A percentile compares a stretch with the other conserved stretches of the same genome.
These are phyloP conservation scores for Tinea trinotella DNA, from an alignment of 2,888 invertebrate species.

Conservation along the genomic window DNA sequence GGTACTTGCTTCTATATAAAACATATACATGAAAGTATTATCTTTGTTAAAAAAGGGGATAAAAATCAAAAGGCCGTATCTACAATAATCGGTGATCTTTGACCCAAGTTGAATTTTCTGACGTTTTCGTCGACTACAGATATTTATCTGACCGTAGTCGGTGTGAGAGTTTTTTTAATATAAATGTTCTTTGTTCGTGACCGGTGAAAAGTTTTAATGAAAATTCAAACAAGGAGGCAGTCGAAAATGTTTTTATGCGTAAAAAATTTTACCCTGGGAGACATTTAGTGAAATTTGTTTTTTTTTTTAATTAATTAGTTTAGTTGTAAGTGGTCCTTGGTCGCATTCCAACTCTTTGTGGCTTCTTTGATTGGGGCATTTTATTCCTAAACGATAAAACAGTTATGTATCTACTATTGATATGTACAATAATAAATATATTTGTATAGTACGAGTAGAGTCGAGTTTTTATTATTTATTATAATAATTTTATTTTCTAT, in stretches of 20 bases:
- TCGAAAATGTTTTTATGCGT: slow-evolving; percentile 14
- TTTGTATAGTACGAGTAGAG: no score
- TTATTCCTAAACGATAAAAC: no score
- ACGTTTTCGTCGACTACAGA: slow-evolving; percentile 68
- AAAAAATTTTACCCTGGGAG: not conserved
- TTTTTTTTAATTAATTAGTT: slow-evolving; percentile 5
- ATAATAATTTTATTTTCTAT: no score
- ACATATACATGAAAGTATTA: no score
- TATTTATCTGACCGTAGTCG: slow-evolving; percentile 64
- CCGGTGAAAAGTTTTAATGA: slow-evolving; percentile 65
- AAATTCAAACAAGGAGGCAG: slow-evolving; percentile 60
- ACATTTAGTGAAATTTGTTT: slow-evolving; percentile 6
- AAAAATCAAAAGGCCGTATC: slow-evolving; percentile 22
- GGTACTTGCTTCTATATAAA: no score
- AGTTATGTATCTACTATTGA: no score
- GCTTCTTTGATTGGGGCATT: no score
- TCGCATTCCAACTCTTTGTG: no score
- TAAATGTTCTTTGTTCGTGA: slow-evolving; percentile 73
- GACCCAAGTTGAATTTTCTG: slow-evolving; percentile 59
- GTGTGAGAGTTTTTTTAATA: slow-evolving; percentile 70
- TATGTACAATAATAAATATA: no score
- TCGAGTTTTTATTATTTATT: no score
- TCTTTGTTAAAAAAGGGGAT: slow-evolving; percentile 24
- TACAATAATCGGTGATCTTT: slow-evolving; percentile 33
- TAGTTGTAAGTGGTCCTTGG: not conserved